Conservation (phyloP, 2,797 vertebrate species). For the Anguilla anguilla region DNA sequence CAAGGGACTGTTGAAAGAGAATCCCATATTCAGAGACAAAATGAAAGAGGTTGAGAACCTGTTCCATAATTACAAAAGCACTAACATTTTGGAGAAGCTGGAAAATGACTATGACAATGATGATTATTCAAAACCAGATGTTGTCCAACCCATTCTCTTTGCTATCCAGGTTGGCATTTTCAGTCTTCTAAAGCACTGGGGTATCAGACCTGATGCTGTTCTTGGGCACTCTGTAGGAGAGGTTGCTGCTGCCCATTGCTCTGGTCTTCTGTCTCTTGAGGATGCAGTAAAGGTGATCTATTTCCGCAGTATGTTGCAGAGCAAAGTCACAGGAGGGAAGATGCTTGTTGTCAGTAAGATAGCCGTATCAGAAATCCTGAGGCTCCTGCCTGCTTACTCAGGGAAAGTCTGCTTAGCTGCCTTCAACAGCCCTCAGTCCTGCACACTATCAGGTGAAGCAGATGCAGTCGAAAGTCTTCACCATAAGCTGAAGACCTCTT, state of each 20-base stretch:
- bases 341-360: conserved; percentile 85
- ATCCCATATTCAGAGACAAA: conserved; percentile 77
- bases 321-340: conserved; percentile 73
- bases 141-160: conserved; percentile 82
- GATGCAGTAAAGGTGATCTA: conserved; percentile 84
- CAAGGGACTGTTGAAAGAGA: conserved; percentile 69
- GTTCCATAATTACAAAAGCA: conserved; percentile 65
- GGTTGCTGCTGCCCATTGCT: conserved; percentile 81
- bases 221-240: conserved; percentile 85
- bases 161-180: conserved; percentile 78
- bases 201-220: conserved; percentile 70
- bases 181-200: conserved; percentile 78
- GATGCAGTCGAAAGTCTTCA: conserved; percentile 59
- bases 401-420: conserved; percentile 77
- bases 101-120: conserved; percentile 34
- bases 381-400: conserved; percentile 59
- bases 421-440: conserved; percentile 80
- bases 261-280: conserved; percentile 81
- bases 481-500: conserved; percentile 58
- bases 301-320: conserved; percentile 78
- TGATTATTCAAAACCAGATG: conserved; percentile 68
- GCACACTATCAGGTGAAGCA: conserved; percentile 79
- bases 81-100: conserved; percentile 63
- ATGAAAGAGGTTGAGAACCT: conserved; percentile 74
- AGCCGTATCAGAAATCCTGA: conserved; percentile 67